These are phyloP conservation scores for Drosophila yakuba DNA, from an alignment of 1,140 invertebrate species.

Conservation along the genomic window DNA sequence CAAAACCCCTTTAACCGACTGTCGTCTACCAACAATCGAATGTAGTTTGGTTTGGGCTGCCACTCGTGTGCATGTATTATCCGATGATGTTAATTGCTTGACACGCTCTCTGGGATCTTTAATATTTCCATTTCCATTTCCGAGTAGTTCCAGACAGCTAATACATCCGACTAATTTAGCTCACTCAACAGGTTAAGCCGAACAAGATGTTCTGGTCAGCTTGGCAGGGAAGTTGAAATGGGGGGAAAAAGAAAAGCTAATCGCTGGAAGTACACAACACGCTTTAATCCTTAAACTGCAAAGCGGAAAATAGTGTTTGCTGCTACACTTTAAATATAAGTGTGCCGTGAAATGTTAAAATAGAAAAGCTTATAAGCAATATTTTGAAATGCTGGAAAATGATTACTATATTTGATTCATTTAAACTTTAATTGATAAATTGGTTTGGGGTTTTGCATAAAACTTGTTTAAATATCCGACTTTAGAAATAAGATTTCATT, in stretches of 20 bases:
- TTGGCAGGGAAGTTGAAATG: background rate
- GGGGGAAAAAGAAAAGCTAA: slow-evolving; percentile 1
- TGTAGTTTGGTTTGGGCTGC: slow-evolving; percentile 2
- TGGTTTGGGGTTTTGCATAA: background rate
- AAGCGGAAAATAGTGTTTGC: slow-evolving; percentile 27
- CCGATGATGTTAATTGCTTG: slow-evolving; percentile 37
- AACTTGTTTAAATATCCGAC: background rate
- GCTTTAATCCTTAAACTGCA: slow-evolving; percentile 48
- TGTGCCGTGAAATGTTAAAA: background rate
- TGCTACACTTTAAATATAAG: slow-evolving; percentile 1
- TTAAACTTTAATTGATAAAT: no score
- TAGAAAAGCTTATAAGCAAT: background rate
- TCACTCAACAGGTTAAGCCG: slow-evolving; percentile 38
- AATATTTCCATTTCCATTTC: slow-evolving; percentile 23
- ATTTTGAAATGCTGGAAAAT: background rate
- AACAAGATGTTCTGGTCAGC: slow-evolving; percentile 30
- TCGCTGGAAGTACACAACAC: slow-evolving; percentile 11
- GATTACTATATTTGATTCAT: no score
- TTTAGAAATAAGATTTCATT: background rate
- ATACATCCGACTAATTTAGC: slow-evolving; percentile 16
- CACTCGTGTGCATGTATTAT: slow-evolving; percentile 8
- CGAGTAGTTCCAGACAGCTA: slow-evolving; percentile 5
- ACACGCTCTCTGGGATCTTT: slow-evolving; percentile 28
- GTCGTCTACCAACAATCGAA: slow-evolving; percentile 11
- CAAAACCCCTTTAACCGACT: slow-evolving; percentile 1